These are phyloP conservation scores for Scaptomyza graminum DNA, from an alignment of 1,140 invertebrate genomes.

Conservation along the genomic window DNA sequence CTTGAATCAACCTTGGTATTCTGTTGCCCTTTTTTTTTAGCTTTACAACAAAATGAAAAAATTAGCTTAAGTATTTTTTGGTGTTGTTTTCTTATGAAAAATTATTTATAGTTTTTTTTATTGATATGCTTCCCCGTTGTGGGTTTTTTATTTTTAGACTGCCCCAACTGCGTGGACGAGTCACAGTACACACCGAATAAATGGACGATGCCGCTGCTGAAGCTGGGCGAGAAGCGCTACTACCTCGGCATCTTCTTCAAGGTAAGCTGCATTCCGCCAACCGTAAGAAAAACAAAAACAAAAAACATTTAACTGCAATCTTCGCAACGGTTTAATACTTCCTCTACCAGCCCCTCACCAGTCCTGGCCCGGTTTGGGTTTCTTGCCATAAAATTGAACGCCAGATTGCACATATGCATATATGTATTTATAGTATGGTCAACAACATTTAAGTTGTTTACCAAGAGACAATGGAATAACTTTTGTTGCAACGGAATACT, in stretches of 20 bases:
- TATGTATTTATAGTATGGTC: slow-evolving; percentile 17
- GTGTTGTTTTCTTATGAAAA: slow-evolving; percentile 19
- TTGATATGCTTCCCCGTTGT: slow-evolving; percentile 29
- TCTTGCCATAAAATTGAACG: slow-evolving; percentile 4
- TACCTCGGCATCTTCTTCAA: slow-evolving; percentile 96
- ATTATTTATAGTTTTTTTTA: slow-evolving; percentile 2
- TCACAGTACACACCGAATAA: slow-evolving; percentile 87
- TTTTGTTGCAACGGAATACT: not conserved
- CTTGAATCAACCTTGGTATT: slow-evolving; percentile 19
- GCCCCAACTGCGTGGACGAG: slow-evolving; percentile 92
- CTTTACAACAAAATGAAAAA: slow-evolving; percentile 1
- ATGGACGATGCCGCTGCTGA: slow-evolving; percentile 94
- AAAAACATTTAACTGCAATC: slow-evolving; percentile 48
- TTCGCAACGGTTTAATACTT: slow-evolving; percentile 46
- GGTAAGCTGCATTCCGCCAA: slow-evolving; percentile 86
- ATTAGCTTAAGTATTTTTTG: slow-evolving; percentile 42
- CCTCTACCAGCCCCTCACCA: not conserved
- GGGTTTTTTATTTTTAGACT: slow-evolving; percentile 85
- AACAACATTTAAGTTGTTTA: slow-evolving; percentile 24
- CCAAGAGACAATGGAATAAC: slow-evolving; percentile 10
- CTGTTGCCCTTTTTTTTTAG: not conserved
- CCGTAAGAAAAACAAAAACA: slow-evolving; percentile 25
- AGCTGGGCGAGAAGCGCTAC: slow-evolving; percentile 93
- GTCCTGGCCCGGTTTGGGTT: slow-evolving; percentile 41
- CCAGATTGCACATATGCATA: slow-evolving; percentile 48